These are phyloP conservation scores for Heliocidaris tuberculata DNA, from an alignment of 35 echinoderm and acorn worm species.

Conservation along the genomic window DNA sequence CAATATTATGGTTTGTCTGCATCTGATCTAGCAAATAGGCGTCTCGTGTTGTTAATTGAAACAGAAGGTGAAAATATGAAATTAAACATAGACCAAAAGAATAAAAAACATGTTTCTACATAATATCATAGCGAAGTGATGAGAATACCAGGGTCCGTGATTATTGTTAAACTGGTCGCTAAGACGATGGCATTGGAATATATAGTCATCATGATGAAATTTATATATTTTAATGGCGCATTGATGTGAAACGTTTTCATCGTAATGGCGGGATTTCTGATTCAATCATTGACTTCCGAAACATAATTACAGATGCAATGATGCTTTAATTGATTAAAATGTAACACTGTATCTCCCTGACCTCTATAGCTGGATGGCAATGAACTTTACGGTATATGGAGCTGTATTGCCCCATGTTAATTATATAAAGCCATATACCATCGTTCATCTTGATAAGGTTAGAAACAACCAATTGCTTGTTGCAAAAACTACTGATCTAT, in stretches of 20 bases:
- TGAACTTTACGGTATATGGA: neutral
- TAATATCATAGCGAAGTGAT: neutral
- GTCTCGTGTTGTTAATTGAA: neutral
- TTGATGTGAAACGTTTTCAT: neutral
- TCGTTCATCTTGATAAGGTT: no score
- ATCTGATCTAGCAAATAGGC: neutral
- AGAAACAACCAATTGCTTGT: no score
- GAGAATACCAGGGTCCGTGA: neutral
- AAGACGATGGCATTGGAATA: slow-evolving; percentile 2
- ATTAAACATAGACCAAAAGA: neutral
- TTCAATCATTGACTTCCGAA: neutral
- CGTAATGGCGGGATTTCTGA: neutral
- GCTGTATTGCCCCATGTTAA: neutral
- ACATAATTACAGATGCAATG: neutral
- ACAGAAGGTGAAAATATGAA: neutral
- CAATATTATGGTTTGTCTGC: neutral
- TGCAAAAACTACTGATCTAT: no score
- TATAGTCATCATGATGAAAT: neutral
- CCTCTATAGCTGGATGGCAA: neutral
- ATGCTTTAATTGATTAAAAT: neutral
- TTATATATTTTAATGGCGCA: neutral
- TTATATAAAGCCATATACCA: no score
- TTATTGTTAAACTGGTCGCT: neutral
- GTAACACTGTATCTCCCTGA: neutral
- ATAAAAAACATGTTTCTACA: neutral